Evolutionary conservation across 2,113 vertebrate genomes (phyloP), one percentile per base, ranked within the genome.

Genomic region (Psittacula cyanocephala): DNA sequence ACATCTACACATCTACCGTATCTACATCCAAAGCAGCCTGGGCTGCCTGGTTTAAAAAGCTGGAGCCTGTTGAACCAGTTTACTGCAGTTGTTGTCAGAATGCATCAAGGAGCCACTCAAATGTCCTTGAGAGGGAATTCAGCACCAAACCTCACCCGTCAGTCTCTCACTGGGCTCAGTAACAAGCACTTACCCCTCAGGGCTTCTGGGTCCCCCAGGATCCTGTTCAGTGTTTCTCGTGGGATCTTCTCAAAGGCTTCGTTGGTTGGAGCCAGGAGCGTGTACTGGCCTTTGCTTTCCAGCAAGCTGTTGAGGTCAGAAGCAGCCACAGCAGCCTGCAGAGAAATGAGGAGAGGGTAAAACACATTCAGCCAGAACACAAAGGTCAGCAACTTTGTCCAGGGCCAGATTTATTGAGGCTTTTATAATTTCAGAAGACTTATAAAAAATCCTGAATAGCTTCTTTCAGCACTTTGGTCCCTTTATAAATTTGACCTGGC

Each of bases 191-290:
- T 95, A 99, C 99, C 99, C 98, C 95, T 98, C 49, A 99, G 98
- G 79, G 99, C 99, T 82, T 99, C 98, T 20, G 99, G 99, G 92
- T 99, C 99, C 64, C 98, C 99, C 65, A 99, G 96, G 91, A 99
- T 99, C 86, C 99, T 98, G 97, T 97, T 99, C 77, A 99, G 94
- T 22, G 98, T 99, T 82, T 98, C 98, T n/a, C 68, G 89, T 33
- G 99, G 99, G 91, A 99, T 99, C 97, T 99, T 99, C 96, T 98
- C 97, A 9, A 99, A 99, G 91, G 99, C 99, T 35, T 99, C 99
- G 2, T 99, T 99, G 91, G 99, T 99, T 0, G 99, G 99, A 68
- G 99, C 99, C 75, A 99, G 97, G n/a, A 99, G 80, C 0, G 99
- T 99, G 97, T 98, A 99, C 72, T 99, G 98, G 23, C 99, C 99